A percentile compares a stretch with the other conserved stretches of the same genome.
Evolutionary conservation across 2,113 vertebrate genomes (phyloP).

Genomic region (Turdus rufiventris): DNA sequence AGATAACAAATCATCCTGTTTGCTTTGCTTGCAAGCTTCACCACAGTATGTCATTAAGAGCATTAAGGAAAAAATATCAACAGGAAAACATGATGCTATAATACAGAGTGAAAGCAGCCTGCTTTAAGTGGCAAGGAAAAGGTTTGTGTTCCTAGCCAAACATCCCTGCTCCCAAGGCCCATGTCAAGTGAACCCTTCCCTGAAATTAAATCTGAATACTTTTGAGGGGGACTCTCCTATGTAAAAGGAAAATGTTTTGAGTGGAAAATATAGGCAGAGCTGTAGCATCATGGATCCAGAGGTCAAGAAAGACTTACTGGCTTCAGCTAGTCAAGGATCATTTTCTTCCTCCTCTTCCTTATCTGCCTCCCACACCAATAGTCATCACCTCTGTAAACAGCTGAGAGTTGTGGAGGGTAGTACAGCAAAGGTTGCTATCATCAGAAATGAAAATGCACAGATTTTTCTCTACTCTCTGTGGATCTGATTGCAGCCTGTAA

Average conservation of each 20-base stretch:
- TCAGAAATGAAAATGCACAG: background rate
- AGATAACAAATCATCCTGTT: background rate
- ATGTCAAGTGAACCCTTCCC: background rate
- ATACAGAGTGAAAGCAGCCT: background rate
- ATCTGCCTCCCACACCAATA: background rate
- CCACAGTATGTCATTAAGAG: background rate
- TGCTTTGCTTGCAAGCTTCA: background rate
- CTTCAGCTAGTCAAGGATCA: background rate
- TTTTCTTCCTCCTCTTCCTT: background rate
- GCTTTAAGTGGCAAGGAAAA: background rate
- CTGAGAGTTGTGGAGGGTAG: background rate
- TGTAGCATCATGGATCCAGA: background rate
- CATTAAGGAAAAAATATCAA: background rate
- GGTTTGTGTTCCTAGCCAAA: background rate
- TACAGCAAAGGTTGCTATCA: background rate
- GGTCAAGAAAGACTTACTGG: background rate
- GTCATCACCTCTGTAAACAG: background rate
- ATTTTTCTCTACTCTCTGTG: background rate
- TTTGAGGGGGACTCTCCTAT: rapidly evolving
- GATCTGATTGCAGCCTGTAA: background rate
- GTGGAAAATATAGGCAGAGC: background rate
- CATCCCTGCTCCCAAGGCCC: background rate
- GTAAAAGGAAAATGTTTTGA: background rate
- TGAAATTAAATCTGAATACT: background rate
- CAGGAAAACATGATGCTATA: background rate